These are phyloP conservation scores for Heteronetta atricapilla DNA, from an alignment of 2,113 vertebrate genomes.

Conservation along the genomic window DNA sequence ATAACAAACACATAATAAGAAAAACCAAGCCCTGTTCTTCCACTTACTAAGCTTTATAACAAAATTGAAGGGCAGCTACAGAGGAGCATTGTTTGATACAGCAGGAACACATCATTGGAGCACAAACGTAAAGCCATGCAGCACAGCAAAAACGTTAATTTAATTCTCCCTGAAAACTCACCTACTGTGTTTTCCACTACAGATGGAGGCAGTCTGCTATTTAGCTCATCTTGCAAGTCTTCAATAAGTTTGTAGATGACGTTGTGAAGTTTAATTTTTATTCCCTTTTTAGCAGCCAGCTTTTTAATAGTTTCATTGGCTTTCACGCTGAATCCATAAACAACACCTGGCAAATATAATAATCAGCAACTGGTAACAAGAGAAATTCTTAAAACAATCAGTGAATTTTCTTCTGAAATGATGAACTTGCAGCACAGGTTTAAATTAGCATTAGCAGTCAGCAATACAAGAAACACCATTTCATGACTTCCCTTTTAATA, in stretches of 20 bases:
- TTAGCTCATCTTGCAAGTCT: constrained; percentile 87
- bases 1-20: background rate
- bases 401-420: background rate
- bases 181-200: constrained; percentile 79
- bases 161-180: constrained; percentile 38
- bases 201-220: constrained; percentile 73
- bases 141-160: background rate
- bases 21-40: background rate
- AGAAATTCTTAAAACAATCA: background rate
- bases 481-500: background rate
- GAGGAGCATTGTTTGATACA: background rate
- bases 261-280: constrained; percentile 85
- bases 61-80: background rate
- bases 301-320: constrained; percentile 79
- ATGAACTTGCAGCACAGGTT: background rate
- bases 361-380: background rate
- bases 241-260: constrained; percentile 92
- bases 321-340: constrained; percentile 91
- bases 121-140: background rate
- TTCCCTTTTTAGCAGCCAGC: constrained; percentile 80
- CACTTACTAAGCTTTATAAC: background rate
- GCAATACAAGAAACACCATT: background rate
- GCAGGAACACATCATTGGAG: fast-evolving
- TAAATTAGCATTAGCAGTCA: background rate
- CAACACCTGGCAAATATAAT: constrained; percentile 76